Evolutionary conservation across 2,888 invertebrate genomes (phyloP).

Genomic region (Calliphora vomitoria): DNA sequence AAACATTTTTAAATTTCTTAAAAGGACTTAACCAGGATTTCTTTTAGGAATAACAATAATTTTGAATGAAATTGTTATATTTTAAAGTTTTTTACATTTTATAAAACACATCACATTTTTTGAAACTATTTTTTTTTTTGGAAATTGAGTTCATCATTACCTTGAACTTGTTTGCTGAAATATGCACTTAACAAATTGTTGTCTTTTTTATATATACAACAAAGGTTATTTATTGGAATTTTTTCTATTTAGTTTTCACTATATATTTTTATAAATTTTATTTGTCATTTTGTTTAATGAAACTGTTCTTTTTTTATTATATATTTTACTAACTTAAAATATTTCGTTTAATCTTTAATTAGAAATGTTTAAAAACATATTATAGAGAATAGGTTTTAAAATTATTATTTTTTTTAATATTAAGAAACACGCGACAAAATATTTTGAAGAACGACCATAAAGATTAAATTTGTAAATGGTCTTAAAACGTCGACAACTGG

Average conservation of each 20-base stretch:
- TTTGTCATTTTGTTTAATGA: constrained; percentile 10
- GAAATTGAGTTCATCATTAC: constrained; percentile 36
- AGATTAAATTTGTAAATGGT: constrained; percentile 41
- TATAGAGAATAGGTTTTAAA: neutral
- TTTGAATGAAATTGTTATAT: too few species aligned
- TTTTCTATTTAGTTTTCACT: constrained; percentile 23
- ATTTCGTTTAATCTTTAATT: neutral
- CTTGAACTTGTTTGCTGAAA: constrained; percentile 53
- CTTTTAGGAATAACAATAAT: too few species aligned
- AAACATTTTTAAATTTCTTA: neutral
- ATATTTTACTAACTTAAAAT: neutral
- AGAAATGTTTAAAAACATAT: constrained; percentile 19
- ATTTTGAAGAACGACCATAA: neutral
- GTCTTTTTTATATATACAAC: constrained; percentile 1
- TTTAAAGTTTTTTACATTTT: neutral
- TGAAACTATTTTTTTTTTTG: neutral
- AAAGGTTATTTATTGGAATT: neutral
- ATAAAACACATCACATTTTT: neutral
- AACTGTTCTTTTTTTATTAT: neutral
- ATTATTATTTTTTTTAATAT: neutral
- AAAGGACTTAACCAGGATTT: neutral
- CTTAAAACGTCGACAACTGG: constrained; percentile 58
- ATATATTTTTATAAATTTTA: constrained; percentile 40
- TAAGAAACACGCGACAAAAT: constrained; percentile 38
- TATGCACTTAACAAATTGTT: neutral